Percentiles rank a stretch among this genome's conserved stretches.
Conservation (phyloP, 2,113 vertebrate genomes). For the Glaucidium brasilianum region DNA sequence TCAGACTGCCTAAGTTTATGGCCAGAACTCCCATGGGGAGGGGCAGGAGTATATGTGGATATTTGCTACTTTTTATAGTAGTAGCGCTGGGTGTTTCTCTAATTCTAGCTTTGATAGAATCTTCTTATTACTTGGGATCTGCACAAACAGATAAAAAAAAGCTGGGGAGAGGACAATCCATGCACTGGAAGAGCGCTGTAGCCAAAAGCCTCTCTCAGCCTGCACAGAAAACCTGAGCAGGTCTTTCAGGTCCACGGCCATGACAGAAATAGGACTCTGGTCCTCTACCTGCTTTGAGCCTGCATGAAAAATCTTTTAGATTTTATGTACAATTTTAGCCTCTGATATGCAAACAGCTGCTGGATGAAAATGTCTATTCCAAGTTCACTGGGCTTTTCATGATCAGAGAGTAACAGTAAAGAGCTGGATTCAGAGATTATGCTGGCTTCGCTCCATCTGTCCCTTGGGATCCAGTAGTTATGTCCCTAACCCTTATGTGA, state of each 20-base stretch:
- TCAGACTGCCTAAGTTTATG: not conserved
- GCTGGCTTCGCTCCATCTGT: conserved; percentile 1
- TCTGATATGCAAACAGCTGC: not conserved
- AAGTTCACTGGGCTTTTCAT: not conserved
- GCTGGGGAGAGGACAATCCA: not conserved
- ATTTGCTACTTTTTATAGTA: not conserved
- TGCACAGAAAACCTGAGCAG: not conserved
- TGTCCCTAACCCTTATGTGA: not conserved
- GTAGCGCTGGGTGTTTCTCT: not conserved
- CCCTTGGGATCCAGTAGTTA: not conserved
- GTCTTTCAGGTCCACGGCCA: not conserved
- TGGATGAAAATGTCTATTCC: not conserved
- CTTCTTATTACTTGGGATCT: not conserved
- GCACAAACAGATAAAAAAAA: not conserved
- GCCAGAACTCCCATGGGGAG: not conserved
- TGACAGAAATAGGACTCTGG: not conserved
- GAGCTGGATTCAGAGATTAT: not conserved
- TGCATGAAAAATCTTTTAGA: not conserved
- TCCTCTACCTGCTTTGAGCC: not conserved
- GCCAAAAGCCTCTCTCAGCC: not conserved
- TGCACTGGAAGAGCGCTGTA: not conserved
- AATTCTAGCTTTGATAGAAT: not conserved
- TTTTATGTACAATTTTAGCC: not conserved
- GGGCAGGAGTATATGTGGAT: not conserved
- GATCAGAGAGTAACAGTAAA: not conserved